phyloP scores from a whole-genome alignment of 2,113 vertebrate species.

The Morone saxatilis region DNA sequence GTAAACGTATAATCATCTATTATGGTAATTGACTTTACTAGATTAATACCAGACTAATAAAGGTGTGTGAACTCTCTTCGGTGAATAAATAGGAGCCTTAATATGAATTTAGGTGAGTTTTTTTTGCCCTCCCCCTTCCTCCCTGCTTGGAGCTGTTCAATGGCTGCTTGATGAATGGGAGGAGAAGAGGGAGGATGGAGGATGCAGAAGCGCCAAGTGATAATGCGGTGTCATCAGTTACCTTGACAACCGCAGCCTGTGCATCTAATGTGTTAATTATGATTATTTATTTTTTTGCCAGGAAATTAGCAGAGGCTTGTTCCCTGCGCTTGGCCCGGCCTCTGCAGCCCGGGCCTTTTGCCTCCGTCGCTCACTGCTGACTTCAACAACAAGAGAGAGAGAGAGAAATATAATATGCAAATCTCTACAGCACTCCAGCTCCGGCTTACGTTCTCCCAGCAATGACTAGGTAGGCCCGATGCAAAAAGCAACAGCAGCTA shows the following conservation, averaged over 20 bases:
- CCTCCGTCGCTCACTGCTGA: slow-evolving; percentile 50
- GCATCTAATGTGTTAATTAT: slow-evolving; percentile 74
- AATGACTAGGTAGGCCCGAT: neutral
- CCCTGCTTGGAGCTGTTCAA: slow-evolving; percentile 43
- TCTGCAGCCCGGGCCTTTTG: slow-evolving; percentile 33
- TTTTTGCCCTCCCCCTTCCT: slow-evolving; percentile 32
- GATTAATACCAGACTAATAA: slow-evolving; percentile 46
- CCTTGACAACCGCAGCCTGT: slow-evolving; percentile 75
- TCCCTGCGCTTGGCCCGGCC: slow-evolving; percentile 40
- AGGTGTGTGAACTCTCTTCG: slow-evolving; percentile 30
- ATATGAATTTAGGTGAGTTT: slow-evolving; percentile 48
- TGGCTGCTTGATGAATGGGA: slow-evolving; percentile 69
- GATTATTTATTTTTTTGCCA: slow-evolving; percentile 58
- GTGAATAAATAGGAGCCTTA: slow-evolving; percentile 58
- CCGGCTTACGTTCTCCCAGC: slow-evolving; percentile 4
- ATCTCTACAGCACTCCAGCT: slow-evolving; percentile 46
- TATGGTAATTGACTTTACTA: slow-evolving; percentile 34
- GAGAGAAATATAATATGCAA: slow-evolving; percentile 57
- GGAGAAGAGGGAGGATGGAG: slow-evolving; percentile 52
- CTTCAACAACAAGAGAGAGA: slow-evolving; percentile 54
- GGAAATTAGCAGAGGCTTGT: slow-evolving; percentile 73
- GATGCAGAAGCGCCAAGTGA: slow-evolving; percentile 63
- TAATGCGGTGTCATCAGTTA: slow-evolving; percentile 80
- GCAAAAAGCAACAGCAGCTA: neutral
- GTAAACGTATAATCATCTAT: slow-evolving; percentile 36